These are phyloP conservation scores for Promerops cafer DNA, from an alignment of 2,113 vertebrate genomes.

Conservation along the genomic window DNA sequence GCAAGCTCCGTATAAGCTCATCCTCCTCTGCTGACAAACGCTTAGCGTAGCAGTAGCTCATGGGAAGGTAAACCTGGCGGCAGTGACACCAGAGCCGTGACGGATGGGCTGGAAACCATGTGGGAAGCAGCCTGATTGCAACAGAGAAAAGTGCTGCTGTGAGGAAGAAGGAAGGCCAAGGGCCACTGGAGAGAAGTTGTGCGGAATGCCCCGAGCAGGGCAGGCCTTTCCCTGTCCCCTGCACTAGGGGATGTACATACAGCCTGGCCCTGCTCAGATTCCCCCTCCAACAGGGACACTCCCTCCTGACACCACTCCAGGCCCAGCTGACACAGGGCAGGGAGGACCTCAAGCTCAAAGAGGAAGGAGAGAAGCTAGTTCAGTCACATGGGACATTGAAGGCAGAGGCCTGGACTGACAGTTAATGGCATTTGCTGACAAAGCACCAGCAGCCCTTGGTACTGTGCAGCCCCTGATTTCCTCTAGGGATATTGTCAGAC, in stretches of 20 bases:
- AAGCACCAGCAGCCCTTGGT: neutral
- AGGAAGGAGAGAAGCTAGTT: neutral
- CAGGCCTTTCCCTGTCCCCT: neutral
- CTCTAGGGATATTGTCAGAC: neutral
- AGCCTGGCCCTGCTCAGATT: neutral
- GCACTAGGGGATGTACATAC: neutral
- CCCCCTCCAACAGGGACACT: neutral
- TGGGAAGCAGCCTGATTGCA: conserved; percentile 82
- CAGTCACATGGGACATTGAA: neutral
- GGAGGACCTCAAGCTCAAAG: neutral
- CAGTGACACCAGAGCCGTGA: conserved; percentile 96
- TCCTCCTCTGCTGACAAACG: conserved; percentile 82
- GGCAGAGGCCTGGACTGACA: neutral
- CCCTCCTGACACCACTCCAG: neutral
- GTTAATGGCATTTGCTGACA: neutral
- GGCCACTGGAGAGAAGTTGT: accelerated
- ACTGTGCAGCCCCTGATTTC: neutral
- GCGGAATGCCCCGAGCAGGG: accelerated
- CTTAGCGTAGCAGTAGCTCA: conserved; percentile 92
- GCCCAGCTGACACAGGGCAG: neutral
- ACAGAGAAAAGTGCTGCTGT: neutral
- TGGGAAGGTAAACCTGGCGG: conserved; percentile 93
- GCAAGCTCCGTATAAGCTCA: conserved; percentile 80
- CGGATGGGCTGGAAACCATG: conserved; percentile 87
- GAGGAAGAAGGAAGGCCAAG: neutral